phyloP scores from a whole-genome alignment of 2,113 vertebrate genomes.

The Tichodroma muraria region DNA sequence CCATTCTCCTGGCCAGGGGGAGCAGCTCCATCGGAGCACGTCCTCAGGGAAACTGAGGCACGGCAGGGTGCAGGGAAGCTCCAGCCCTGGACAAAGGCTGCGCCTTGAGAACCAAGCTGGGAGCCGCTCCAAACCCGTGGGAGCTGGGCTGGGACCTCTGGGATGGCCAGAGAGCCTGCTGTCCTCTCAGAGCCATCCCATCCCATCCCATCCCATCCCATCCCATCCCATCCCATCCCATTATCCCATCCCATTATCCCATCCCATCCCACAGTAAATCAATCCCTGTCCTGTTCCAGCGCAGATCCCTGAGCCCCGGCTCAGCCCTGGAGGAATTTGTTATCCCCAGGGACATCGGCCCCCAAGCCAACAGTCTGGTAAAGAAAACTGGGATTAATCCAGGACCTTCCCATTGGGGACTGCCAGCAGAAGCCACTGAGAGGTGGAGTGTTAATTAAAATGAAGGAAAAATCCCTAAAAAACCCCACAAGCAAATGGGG shows the following conservation, averaged over 20 bases:
- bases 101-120: neutral
- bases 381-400: conserved; percentile 38
- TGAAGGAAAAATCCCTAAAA: neutral
- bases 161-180: neutral
- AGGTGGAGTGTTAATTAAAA: neutral
- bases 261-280: neutral
- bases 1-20: neutral
- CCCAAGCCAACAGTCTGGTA: neutral
- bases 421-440: neutral
- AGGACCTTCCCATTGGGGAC: neutral
- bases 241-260: no score
- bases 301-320: neutral
- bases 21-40: neutral
- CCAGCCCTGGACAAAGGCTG: neutral
- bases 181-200: neutral
- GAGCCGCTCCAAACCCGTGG: neutral
- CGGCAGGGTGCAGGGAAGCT: neutral
- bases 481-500: rapidly evolving
- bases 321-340: neutral
- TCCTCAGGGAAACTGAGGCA: neutral
- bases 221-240: neutral
- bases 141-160: neutral
- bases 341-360: neutral
- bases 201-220: neutral
- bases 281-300: rapidly evolving